A percentile compares a stretch with the other conserved stretches of the same genome.
Evolutionary conservation across 2,113 vertebrate species (phyloP).

Genomic region (Oryzias woworae): DNA sequence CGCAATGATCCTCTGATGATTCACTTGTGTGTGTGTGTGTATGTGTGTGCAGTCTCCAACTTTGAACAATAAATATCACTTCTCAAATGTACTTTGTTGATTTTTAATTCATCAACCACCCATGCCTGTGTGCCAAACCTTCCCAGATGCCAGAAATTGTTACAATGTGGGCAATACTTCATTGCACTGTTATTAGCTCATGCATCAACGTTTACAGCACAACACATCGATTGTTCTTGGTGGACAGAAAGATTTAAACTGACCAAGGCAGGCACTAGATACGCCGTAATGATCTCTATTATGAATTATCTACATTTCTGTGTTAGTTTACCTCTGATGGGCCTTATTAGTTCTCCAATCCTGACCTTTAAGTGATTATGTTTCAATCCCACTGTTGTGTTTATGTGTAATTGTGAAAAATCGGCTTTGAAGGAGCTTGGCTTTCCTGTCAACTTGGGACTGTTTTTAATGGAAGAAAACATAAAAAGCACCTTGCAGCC

Average conservation of each 20-base stretch:
- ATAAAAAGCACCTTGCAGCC: too few species aligned
- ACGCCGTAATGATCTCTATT: slow-evolving; percentile 4
- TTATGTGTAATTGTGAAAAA: not conserved
- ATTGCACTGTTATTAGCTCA: slow-evolving; percentile 36
- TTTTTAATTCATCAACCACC: slow-evolving; percentile 56
- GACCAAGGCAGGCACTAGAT: slow-evolving; percentile 25
- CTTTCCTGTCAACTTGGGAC: not conserved
- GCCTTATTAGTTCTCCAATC: slow-evolving; percentile 1
- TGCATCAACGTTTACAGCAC: slow-evolving; percentile 46
- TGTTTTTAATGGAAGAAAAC: not conserved
- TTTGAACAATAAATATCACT: slow-evolving; percentile 15
- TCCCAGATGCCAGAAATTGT: slow-evolving; percentile 41
- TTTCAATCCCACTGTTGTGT: not conserved
- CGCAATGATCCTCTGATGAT: not conserved
- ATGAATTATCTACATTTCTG: slow-evolving; percentile 7
- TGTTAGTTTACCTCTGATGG: not conserved
- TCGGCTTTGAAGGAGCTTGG: not conserved
- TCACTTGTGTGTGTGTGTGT: too few species aligned
- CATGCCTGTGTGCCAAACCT: slow-evolving; percentile 32
- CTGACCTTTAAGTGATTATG: not conserved
- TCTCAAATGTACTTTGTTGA: slow-evolving; percentile 43
- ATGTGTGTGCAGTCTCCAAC: too few species aligned
- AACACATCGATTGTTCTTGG: slow-evolving; percentile 12
- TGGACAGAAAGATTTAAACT: slow-evolving; percentile 26
- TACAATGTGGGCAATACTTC: slow-evolving; percentile 36